These are phyloP conservation scores for Sclerodermus sp. DNA, from an alignment of 2,888 invertebrate genomes.

Conservation along the genomic window DNA sequence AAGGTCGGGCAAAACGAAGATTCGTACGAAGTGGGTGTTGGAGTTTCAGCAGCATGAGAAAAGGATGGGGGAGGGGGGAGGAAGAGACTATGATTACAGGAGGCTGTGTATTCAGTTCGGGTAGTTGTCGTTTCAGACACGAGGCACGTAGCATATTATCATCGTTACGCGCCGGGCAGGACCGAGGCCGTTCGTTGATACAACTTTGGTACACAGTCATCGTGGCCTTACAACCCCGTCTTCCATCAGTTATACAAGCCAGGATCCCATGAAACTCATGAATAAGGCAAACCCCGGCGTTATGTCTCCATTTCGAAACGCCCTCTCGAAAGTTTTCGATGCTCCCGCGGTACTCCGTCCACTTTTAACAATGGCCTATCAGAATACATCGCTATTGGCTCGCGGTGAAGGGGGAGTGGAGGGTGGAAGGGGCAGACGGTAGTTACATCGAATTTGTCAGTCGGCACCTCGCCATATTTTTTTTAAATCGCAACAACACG, in stretches of 20 bases:
- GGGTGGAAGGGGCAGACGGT: too few species aligned
- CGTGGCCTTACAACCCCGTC: slow-evolving; percentile 35
- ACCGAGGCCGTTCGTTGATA: slow-evolving; percentile 39
- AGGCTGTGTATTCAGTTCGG: slow-evolving; percentile 39
- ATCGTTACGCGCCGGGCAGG: slow-evolving; percentile 37
- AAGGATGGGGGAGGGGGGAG: slow-evolving; percentile 12
- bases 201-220: slow-evolving; percentile 40
- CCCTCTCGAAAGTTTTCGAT: slow-evolving; percentile 39
- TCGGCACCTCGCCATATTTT: too few species aligned
- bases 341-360: neutral
- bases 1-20: too few species aligned
- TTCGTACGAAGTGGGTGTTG: slow-evolving; percentile 29
- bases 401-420: too few species aligned
- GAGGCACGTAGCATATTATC: slow-evolving; percentile 44
- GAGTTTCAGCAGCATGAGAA: slow-evolving; percentile 3
- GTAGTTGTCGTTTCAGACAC: slow-evolving; percentile 41
- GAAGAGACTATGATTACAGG: slow-evolving; percentile 32
- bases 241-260: slow-evolving; percentile 4
- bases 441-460: too few species aligned
- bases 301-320: slow-evolving; percentile 43
- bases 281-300: slow-evolving; percentile 41
- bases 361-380: slow-evolving; percentile 32
- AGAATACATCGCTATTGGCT: slow-evolving; percentile 31
- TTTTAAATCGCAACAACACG: too few species aligned
- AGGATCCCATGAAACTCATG: slow-evolving; percentile 35